Evolutionary conservation across 2,113 vertebrate species (phyloP).

Genomic region (Octodon degus): DNA sequence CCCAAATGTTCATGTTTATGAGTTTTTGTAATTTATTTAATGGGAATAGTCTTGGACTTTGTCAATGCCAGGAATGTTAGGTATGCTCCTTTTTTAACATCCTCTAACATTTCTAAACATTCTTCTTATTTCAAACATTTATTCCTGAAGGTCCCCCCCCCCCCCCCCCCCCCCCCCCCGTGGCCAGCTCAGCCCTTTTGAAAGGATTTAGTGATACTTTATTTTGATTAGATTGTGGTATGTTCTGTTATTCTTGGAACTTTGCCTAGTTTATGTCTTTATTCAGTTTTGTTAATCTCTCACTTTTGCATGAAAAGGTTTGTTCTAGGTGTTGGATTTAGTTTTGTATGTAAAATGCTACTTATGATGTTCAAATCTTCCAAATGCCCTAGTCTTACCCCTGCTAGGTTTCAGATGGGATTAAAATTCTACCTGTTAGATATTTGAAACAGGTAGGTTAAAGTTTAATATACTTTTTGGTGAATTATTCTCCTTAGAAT

Average conservation of each 20-base stretch:
- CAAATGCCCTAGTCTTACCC: neutral
- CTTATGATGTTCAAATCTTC: neutral
- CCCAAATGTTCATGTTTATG: neutral
- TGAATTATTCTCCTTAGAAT: neutral
- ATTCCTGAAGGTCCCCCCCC: too few species aligned
- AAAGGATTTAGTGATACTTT: neutral
- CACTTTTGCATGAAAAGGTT: neutral
- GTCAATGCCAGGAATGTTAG: neutral
- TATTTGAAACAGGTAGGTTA: neutral
- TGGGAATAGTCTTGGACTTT: neutral
- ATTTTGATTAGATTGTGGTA: neutral
- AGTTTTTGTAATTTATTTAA: neutral
- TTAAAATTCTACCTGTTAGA: neutral
- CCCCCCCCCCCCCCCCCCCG: too few species aligned
- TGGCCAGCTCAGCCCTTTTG: neutral
- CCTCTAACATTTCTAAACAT: neutral
- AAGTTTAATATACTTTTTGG: neutral
- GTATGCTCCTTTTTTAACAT: neutral
- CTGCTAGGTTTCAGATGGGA: neutral
- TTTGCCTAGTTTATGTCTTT: constrained; percentile 27
- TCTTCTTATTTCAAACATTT: neutral
- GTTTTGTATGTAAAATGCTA: neutral
- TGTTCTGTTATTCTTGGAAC: neutral
- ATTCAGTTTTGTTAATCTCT: neutral
- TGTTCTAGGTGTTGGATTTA: neutral